These are phyloP conservation scores for Dermolepida albohirtum DNA, from an alignment of 2,888 invertebrate species.

Conservation along the genomic window DNA sequence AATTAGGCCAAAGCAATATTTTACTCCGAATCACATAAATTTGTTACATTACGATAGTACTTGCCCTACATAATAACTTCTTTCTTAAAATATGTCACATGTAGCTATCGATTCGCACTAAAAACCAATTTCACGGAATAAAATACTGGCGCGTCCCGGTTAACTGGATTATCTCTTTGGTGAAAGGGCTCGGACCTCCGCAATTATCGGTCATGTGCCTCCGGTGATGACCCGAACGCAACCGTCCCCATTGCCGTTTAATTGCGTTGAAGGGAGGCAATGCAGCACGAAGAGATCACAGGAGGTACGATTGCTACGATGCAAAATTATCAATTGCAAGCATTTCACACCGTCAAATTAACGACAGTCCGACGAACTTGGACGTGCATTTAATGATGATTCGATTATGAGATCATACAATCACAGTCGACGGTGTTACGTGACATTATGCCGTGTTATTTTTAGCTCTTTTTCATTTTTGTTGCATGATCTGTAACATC, in stretches of 20 bases:
- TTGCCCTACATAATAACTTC: not conserved
- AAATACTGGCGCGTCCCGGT: constrained; percentile 7
- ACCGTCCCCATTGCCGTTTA: constrained; percentile 8
- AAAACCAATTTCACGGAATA: constrained; percentile 11
- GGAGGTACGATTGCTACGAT: not conserved
- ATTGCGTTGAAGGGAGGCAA: constrained; percentile 17
- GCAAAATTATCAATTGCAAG: constrained; percentile 10
- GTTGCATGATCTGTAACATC: too few relatives aligned
- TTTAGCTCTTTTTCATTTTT: too few relatives aligned
- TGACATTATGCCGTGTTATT: too few relatives aligned
- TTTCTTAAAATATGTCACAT: not conserved
- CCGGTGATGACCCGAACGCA: constrained; percentile 23
- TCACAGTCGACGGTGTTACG: too few relatives aligned
- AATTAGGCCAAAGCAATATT: too few relatives aligned
- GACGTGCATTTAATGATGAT: not conserved
- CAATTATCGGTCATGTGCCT: constrained; percentile 35
- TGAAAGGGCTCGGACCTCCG: constrained; percentile 31
- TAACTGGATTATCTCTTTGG: constrained; percentile 18
- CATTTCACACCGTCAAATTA: not conserved
- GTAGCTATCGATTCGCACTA: constrained; percentile 3
- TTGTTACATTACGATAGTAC: not conserved
- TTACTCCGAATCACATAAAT: too few relatives aligned
- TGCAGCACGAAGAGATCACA: constrained; percentile 7
- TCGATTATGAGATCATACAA: too few relatives aligned
- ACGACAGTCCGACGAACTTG: not conserved